These are phyloP conservation scores for Erebia ligea DNA, from an alignment of 2,888 invertebrate genomes.

Conservation along the genomic window DNA sequence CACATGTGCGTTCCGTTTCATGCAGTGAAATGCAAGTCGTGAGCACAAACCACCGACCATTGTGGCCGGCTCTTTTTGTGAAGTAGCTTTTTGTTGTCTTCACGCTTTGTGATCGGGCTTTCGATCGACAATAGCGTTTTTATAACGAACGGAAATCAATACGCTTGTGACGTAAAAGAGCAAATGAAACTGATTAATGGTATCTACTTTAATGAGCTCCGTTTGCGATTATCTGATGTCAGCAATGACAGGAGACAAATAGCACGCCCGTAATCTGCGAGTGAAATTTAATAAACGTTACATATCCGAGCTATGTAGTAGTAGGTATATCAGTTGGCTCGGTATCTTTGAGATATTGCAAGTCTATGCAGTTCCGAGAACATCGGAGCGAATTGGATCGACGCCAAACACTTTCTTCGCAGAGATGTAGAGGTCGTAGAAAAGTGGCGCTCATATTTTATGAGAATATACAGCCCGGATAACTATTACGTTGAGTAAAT, in stretches of 20 bases:
- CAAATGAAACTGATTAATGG: slow-evolving; percentile 46
- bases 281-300: slow-evolving; percentile 19
- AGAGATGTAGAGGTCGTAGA: slow-evolving; percentile 51
- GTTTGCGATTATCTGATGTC: slow-evolving; percentile 38
- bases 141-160: slow-evolving; percentile 72
- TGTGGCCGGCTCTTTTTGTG: slow-evolving; percentile 64
- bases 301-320: slow-evolving; percentile 29
- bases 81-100: slow-evolving; percentile 75
- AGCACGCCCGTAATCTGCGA: slow-evolving; percentile 12
- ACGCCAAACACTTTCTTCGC: slow-evolving; percentile 65
- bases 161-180: slow-evolving; percentile 57
- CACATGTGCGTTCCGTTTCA: slow-evolving; percentile 76
- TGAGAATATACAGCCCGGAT: slow-evolving; percentile 36
- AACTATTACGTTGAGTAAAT: slow-evolving; percentile 23
- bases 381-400: slow-evolving; percentile 64
- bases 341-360: slow-evolving; percentile 30
- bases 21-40: slow-evolving; percentile 73
- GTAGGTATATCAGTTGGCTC: slow-evolving; percentile 22
- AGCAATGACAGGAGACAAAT: slow-evolving; percentile 40
- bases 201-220: slow-evolving; percentile 40
- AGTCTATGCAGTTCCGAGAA: slow-evolving; percentile 64
- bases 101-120: slow-evolving; percentile 76
- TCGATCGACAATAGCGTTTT: slow-evolving; percentile 71
- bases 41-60: slow-evolving; percentile 64
- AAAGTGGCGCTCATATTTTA: slow-evolving; percentile 56